Conservation (phyloP, 2,888 invertebrate species). For the Meganola albula region DNA sequence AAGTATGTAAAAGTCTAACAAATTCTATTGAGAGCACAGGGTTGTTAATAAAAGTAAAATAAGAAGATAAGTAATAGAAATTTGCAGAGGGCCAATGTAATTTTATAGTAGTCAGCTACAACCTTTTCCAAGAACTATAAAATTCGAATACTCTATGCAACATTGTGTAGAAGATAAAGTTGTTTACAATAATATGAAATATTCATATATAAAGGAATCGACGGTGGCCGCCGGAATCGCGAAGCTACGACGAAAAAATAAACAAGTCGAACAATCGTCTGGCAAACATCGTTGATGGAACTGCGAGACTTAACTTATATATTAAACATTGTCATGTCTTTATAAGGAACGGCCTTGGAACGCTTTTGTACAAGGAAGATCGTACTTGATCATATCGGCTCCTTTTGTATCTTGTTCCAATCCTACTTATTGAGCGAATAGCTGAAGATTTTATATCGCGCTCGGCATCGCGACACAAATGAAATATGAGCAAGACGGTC, state of each 20-base stretch:
- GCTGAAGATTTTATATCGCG: conserved; percentile 54
- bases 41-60: conserved; percentile 25
- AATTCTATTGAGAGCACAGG: conserved; percentile 16
- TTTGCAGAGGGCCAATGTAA: conserved; percentile 29
- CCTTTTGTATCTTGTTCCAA: conserved; percentile 53
- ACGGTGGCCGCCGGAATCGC: conserved; percentile 50
- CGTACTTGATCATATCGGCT: conserved; percentile 43
- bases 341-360: conserved; percentile 41
- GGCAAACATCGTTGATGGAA: conserved; percentile 38
- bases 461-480: conserved; percentile 57
- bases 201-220: conserved; percentile 66
- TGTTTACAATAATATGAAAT: conserved; percentile 71
- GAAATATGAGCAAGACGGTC: conserved; percentile 49
- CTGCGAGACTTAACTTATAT: conserved; percentile 30
- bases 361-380: conserved; percentile 33
- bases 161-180: conserved; percentile 61
- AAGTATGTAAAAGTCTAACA: conserved; percentile 14
- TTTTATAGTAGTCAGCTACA: conserved; percentile 37
- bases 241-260: conserved; percentile 40
- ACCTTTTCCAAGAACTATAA: conserved; percentile 52
- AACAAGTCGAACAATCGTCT: conserved; percentile 38
- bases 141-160: conserved; percentile 55
- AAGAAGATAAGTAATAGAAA: conserved; percentile 25
- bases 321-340: conserved; percentile 27
- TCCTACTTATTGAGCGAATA: conserved; percentile 54